Percentiles rank a stretch among this genome's conserved stretches.
Evolutionary conservation across 35 echinoderm and acorn worm species (phyloP).

Genomic region (Heliocidaris erythrogramma): DNA sequence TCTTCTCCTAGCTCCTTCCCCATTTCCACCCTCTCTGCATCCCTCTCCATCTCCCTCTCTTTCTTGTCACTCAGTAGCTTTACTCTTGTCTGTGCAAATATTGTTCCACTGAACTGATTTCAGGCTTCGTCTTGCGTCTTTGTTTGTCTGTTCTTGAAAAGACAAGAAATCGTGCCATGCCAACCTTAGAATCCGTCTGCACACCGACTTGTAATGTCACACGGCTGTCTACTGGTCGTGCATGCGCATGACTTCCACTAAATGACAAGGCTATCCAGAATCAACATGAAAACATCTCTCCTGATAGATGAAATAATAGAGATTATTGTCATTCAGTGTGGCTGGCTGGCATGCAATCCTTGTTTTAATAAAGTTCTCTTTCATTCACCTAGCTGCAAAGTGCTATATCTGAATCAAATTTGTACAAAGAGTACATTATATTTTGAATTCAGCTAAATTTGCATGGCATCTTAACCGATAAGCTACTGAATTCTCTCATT

Average conservation of each 20-base stretch:
- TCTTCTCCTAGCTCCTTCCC: not conserved
- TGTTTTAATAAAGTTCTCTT: not conserved
- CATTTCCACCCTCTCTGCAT: not conserved
- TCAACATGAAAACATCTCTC: not conserved
- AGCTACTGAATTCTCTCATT: no score
- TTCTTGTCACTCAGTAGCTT: conserved; percentile 9
- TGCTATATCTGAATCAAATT: not conserved
- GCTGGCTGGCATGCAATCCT: not conserved
- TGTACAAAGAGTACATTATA: no score
- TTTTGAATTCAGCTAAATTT: no score
- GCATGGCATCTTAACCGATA: no score
- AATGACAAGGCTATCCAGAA: not conserved
- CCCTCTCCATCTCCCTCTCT: not conserved
- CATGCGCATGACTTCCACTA: not conserved
- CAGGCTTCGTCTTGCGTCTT: not conserved
- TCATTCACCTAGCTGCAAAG: not conserved
- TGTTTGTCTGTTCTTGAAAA: conserved; percentile 9
- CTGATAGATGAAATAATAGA: not conserved
- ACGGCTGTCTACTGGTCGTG: not conserved
- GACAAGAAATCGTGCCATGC: conserved; percentile 7
- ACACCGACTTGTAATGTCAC: not conserved
- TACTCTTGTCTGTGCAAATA: conserved; percentile 17
- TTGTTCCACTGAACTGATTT: conserved; percentile 10
- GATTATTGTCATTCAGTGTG: not conserved
- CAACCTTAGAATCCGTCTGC: not conserved